A percentile compares a stretch with the other conserved stretches of the same genome.
These are phyloP conservation scores for Perdita meconis DNA, from an alignment of 2,888 invertebrate species.

Conservation along the genomic window DNA sequence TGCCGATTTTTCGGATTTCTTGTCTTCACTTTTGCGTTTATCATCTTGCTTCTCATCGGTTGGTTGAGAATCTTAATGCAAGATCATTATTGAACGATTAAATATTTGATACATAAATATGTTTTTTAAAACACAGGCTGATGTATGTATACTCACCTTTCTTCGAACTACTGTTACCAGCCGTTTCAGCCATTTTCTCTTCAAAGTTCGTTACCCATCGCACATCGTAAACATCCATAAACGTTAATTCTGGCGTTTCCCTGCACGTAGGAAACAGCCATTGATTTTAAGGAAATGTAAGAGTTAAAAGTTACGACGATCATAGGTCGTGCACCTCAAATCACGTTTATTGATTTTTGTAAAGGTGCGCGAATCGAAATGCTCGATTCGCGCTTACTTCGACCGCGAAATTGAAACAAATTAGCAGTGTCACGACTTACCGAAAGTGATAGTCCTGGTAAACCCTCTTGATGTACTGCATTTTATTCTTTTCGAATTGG, in stretches of 20 bases:
- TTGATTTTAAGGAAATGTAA: constrained; percentile 56
- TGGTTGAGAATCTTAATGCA: constrained; percentile 67
- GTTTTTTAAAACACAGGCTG: constrained; percentile 9
- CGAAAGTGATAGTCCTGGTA: constrained; percentile 88
- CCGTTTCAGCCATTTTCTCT: constrained; percentile 81
- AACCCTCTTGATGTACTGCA: constrained; percentile 87
- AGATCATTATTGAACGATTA: constrained; percentile 41
- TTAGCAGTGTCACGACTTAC: constrained; percentile 77
- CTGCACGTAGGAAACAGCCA: constrained; percentile 81
- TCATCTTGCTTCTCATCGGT: constrained; percentile 72
- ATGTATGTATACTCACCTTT: constrained; percentile 80
- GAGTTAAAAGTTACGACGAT: constrained; percentile 37
- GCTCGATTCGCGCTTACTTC: constrained; percentile 12
- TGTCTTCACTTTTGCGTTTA: constrained; percentile 75
- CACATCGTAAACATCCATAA: constrained; percentile 84
- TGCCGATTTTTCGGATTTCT: constrained; percentile 72
- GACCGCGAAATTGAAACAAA: background rate
- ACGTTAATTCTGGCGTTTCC: constrained; percentile 84
- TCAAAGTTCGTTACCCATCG: constrained; percentile 83
- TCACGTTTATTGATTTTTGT: constrained; percentile 27
- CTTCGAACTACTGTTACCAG: constrained; percentile 68
- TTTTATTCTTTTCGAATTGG: constrained; percentile 89
- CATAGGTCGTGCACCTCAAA: constrained; percentile 29
- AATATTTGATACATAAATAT: constrained; percentile 18
- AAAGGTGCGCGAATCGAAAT: constrained; percentile 25